Evolutionary conservation across 1,140 invertebrate species (phyloP).

Genomic region (Pissodes strobi): DNA sequence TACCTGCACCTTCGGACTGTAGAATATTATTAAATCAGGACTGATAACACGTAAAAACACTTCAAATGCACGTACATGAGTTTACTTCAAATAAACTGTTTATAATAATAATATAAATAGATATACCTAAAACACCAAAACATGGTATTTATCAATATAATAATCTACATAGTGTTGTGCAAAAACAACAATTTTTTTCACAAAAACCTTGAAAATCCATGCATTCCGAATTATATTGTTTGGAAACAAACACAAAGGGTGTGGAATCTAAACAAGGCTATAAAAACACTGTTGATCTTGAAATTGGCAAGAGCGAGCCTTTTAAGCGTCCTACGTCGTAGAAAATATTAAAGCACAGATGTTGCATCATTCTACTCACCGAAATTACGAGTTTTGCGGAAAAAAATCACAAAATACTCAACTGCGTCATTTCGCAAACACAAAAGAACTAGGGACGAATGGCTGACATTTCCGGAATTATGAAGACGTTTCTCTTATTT

Average conservation of each 20-base stretch:
- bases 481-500: neutral
- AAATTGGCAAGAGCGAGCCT: conserved; percentile 13
- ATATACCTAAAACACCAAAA: too few relatives aligned
- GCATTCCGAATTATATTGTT: conserved; percentile 14
- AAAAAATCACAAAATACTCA: conserved; percentile 15
- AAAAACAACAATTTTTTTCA: too few relatives aligned
- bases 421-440: conserved; percentile 36
- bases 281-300: conserved; percentile 4
- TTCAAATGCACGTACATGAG: too few relatives aligned
- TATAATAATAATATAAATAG: too few relatives aligned
- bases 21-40: too few relatives aligned
- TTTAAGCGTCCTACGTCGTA: neutral
- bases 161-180: too few relatives aligned
- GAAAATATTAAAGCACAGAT: neutral
- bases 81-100: too few relatives aligned
- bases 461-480: conserved; percentile 22
- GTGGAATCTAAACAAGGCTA: conserved; percentile 32
- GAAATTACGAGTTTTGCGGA: conserved; percentile 9
- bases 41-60: too few relatives aligned
- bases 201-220: conserved; percentile 26
- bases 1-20: too few relatives aligned
- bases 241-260: conserved; percentile 38
- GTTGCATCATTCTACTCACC: conserved; percentile 26
- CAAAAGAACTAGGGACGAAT: conserved; percentile 29
- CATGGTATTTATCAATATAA: too few relatives aligned